Evolutionary conservation across 1,140 invertebrate genomes (phyloP).

Genomic region (Eueides isabella): DNA sequence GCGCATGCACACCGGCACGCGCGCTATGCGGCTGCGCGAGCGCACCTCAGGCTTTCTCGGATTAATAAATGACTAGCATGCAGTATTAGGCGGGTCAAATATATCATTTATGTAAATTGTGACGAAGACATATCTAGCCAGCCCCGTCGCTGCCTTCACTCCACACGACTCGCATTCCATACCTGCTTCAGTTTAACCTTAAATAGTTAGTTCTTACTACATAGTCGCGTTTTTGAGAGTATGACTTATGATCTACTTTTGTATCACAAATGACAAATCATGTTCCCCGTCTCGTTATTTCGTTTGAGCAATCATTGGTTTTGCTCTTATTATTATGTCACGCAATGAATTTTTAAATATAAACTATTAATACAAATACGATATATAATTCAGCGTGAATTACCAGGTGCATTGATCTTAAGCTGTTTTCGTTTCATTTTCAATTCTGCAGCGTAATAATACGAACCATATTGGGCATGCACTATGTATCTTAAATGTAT

Average conservation of each 20-base stretch:
- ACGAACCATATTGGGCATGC: slow-evolving; percentile 44
- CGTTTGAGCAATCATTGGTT: not conserved
- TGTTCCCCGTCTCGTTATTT: not conserved
- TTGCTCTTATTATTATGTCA: not conserved
- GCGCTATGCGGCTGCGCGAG: slow-evolving; percentile 68
- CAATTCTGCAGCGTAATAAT: slow-evolving; percentile 33
- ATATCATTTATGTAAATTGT: slow-evolving; percentile 82
- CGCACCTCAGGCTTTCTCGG: slow-evolving; percentile 54
- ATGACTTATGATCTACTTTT: slow-evolving; percentile 34
- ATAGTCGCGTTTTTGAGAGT: slow-evolving; percentile 33
- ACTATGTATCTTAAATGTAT: slow-evolving; percentile 24
- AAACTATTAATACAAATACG: not conserved
- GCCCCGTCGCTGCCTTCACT: slow-evolving; percentile 63
- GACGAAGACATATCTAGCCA: slow-evolving; percentile 80
- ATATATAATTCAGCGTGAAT: not conserved
- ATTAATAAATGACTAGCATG: slow-evolving; percentile 77
- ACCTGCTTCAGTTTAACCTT: slow-evolving; percentile 57
- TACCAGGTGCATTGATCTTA: slow-evolving; percentile 21
- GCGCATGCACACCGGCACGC: slow-evolving; percentile 67
- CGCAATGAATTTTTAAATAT: not conserved
- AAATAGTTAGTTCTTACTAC: slow-evolving; percentile 57
- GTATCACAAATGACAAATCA: slow-evolving; percentile 30
- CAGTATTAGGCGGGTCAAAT: slow-evolving; percentile 79
- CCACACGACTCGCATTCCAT: slow-evolving; percentile 72
- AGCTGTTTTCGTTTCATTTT: slow-evolving; percentile 20